Evolutionary conservation across 1,140 invertebrate genomes (phyloP), one percentile per base, ranked within the genome.

Genomic region (Pygmarrhopalites habei): DNA sequence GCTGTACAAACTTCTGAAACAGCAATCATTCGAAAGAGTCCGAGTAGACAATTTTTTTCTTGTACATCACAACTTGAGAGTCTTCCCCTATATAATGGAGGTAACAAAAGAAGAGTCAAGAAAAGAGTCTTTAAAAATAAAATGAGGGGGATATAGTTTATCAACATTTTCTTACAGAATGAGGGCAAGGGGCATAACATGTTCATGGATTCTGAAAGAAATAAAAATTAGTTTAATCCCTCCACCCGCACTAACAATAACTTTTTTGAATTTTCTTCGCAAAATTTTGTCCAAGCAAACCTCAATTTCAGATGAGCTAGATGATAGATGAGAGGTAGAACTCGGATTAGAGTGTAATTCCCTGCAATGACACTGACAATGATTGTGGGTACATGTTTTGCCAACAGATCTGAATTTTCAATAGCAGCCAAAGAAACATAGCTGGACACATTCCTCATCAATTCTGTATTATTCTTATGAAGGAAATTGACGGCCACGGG

Each of bases 371-470:
- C 88, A 62, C 88, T 92, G 73, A 89, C 86, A 76, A 95, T 89
- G 46, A 95, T 92, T 3, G 89, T 85, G 64, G 92, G 85, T 58
- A 92, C 86, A 78, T 94, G 89, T 53, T 86, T 82, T 62, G 89
- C 88, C 19, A 96, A 76, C 63, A 94, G 76, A 63, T 85, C 83
- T 26, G 90, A 87, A 77, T 93, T 90, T 72, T 94, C 89, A 53
- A 93, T 90, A 51, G 91, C 91, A n/a, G 90, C 91, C 60, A 96
- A 77, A 1, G 90, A 92, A 17, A 96, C 78, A 77, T 96, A 95
- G 55, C 89, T 88, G 52, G 91, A 89, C 77, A 95, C 86, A 76
- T 92, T 93, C 43, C 89, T 78, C 1, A 88, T 88, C 47, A 96
- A 79, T 75, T 95, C 92, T 67, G 84, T 82, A 74, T 95, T 95